Percentiles rank a stretch among this genome's conserved stretches.
phyloP scores from a whole-genome alignment of 2,113 vertebrate species.

The Colossoma macropomum region DNA sequence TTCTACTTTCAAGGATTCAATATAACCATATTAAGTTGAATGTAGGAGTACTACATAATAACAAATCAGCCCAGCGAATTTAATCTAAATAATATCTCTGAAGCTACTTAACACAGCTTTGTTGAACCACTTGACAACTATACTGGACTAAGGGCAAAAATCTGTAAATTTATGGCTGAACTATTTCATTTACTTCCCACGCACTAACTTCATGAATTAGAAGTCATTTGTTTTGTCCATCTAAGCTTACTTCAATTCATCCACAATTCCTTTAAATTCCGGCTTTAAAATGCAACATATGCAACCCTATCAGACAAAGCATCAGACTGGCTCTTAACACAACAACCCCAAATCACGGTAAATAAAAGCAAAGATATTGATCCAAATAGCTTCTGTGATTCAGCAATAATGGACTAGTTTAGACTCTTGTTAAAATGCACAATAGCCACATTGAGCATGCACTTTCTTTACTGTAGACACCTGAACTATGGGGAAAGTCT shows the following conservation, averaged over 20 bases:
- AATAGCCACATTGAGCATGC: too few species aligned
- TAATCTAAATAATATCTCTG: too few species aligned
- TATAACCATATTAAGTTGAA: too few species aligned
- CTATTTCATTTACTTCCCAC: neutral
- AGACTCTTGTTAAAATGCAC: too few species aligned
- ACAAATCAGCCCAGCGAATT: too few species aligned
- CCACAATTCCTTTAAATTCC: neutral
- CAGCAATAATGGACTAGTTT: neutral
- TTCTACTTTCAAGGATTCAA: too few species aligned
- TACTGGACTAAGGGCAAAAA: neutral
- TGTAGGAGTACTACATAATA: too few species aligned
- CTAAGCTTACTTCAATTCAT: neutral
- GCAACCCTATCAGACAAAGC: neutral
- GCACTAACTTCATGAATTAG: neutral
- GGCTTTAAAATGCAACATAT: neutral
- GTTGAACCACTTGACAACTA: neutral
- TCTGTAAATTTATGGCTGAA: neutral
- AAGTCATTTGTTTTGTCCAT: neutral
- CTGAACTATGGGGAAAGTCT: too few species aligned
- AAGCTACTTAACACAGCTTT: too few species aligned
- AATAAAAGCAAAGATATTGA: neutral
- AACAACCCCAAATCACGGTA: too few species aligned
- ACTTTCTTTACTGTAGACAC: too few species aligned
- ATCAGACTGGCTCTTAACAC: too few species aligned
- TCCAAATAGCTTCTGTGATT: neutral